Conservation (phyloP, 1,140 invertebrate species). For the Xylocopa sonorina region DNA sequence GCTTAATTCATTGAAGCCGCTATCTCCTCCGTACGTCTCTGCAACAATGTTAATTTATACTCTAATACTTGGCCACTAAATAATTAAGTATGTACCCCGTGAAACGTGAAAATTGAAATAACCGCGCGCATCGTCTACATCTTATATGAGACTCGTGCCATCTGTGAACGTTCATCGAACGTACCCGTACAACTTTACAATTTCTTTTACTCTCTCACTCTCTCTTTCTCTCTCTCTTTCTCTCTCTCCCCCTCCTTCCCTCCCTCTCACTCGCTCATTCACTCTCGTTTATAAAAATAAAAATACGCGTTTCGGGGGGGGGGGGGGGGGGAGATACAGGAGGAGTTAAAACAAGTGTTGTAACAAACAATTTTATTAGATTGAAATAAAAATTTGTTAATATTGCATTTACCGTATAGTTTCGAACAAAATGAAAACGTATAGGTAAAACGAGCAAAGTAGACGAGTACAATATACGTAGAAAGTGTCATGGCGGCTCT, state of each 20-base stretch:
- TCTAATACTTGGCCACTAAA: neutral
- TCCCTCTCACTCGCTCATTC: too few relatives aligned
- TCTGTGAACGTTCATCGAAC: constrained; percentile 68
- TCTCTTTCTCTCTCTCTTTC: too few relatives aligned
- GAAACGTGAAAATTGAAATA: neutral
- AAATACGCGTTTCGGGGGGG: neutral
- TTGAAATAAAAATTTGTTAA: neutral
- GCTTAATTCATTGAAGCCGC: constrained; percentile 76
- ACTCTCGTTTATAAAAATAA: too few relatives aligned
- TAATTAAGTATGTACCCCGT: too few relatives aligned
- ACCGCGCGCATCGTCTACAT: neutral
- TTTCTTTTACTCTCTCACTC: too few relatives aligned
- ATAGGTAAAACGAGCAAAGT: neutral
- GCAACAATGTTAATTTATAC: constrained; percentile 23
- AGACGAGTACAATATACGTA: constrained; percentile 46
- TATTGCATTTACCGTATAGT: neutral
- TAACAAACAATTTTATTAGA: constrained; percentile 7
- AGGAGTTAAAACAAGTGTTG: neutral
- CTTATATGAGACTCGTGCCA: constrained; percentile 66
- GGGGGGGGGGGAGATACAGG: too few relatives aligned
- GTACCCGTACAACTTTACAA: constrained; percentile 13
- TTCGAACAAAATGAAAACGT: neutral
- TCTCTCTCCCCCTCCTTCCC: too few relatives aligned
- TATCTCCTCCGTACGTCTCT: constrained; percentile 77
- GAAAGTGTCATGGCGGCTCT: constrained; percentile 73